A percentile compares a stretch with the other conserved stretches of the same genome.
These are phyloP conservation scores for Sprattus sprattus DNA, from an alignment of 2,113 vertebrate genomes.

Conservation along the genomic window DNA sequence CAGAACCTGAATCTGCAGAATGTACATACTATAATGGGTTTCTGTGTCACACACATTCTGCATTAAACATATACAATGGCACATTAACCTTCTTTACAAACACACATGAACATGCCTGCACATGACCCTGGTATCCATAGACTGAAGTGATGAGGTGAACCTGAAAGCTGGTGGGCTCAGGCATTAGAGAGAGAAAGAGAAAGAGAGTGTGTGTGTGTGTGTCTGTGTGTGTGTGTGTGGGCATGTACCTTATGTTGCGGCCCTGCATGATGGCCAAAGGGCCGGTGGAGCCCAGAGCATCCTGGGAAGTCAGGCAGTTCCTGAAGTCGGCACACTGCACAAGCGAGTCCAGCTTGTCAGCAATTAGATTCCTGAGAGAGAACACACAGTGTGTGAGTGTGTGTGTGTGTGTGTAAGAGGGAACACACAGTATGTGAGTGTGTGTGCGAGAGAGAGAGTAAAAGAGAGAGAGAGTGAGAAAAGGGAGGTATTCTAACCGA, in stretches of 20 bases:
- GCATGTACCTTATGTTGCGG: conserved; percentile 84
- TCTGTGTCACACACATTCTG: too few relatives aligned
- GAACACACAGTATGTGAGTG: neutral
- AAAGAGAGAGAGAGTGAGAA: neutral
- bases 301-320: conserved; percentile 85
- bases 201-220: too few relatives aligned
- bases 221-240: neutral
- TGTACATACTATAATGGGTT: too few relatives aligned
- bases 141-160: too few relatives aligned
- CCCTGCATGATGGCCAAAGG: conserved; percentile 94
- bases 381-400: neutral
- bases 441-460: neutral
- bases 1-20: too few relatives aligned
- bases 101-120: neutral
- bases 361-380: conserved; percentile 85
- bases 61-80: too few relatives aligned
- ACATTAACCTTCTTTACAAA: neutral
- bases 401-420: neutral
- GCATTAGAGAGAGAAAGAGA: too few relatives aligned
- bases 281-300: conserved; percentile 84
- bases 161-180: too few relatives aligned
- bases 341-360: conserved; percentile 91
- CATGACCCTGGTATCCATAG: neutral
- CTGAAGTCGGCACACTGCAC: conserved; percentile 94
- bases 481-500: neutral